Conservation (phyloP, 2,888 invertebrate genomes). For the Cabera pusaria region DNA sequence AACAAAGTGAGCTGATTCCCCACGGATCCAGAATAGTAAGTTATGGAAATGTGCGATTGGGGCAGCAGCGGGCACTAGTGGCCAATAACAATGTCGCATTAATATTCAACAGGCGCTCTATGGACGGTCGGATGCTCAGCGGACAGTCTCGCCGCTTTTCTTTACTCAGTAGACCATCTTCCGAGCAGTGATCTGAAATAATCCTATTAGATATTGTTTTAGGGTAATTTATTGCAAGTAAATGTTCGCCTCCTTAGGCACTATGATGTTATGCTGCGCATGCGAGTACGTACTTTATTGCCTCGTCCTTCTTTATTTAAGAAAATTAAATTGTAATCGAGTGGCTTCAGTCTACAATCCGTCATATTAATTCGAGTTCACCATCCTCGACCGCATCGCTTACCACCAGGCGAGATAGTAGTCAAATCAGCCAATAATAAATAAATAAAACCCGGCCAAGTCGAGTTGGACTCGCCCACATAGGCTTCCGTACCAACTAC, state of each 20-base stretch:
- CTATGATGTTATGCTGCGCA: conserved; percentile 16
- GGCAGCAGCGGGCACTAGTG: conserved; percentile 79
- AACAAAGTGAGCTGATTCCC: conserved; percentile 75
- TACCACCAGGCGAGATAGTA: no score
- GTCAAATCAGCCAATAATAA: no score
- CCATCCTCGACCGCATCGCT: no score
- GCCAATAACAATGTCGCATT: conserved; percentile 83
- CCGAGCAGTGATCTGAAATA: conserved; percentile 39
- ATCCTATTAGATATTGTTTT: conserved; percentile 38
- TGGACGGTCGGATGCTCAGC: conserved; percentile 64
- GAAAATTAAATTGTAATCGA: conserved; percentile 17
- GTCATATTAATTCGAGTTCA: conserved; percentile 14
- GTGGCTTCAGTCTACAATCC: conserved; percentile 9
- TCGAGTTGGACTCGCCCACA: no score
- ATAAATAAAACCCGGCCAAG: no score
- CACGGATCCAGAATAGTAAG: conserved; percentile 81
- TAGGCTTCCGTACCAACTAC: no score
- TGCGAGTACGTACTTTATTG: conserved; percentile 11
- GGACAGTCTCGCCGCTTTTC: conserved; percentile 65
- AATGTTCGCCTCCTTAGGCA: conserved; percentile 19
- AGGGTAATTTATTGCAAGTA: conserved; percentile 16
- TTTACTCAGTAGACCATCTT: conserved; percentile 57
- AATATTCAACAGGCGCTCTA: conserved; percentile 81
- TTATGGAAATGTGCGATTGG: conserved; percentile 83
- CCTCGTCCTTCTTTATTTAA: conserved; percentile 10